Evolutionary conservation across 2,113 vertebrate species (phyloP), one percentile per base, ranked within the genome.

Genomic region (Saccopteryx bilineata): DNA sequence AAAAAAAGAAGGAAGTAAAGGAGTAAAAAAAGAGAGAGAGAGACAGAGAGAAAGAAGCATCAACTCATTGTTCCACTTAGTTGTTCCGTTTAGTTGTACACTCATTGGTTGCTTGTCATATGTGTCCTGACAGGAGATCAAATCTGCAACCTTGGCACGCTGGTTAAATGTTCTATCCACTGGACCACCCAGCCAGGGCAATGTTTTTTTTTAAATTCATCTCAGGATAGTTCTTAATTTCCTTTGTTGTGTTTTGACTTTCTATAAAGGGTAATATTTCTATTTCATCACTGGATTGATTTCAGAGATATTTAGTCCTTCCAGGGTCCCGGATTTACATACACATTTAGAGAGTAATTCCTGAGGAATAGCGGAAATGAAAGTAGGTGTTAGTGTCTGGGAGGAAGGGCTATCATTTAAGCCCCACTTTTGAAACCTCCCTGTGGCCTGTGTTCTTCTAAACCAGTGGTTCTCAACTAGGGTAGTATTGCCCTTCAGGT

Each of bases 281-380:
- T 56, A 5, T 69, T 68, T 52, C 7, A 23, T 87, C 23, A 54
- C 13, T 87, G 81, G 48, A 60, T 89, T 69, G 71, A 75, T 83
- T 93, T 90, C 80, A 83, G 66, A 91, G 56, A 60, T 28, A n/a
- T 39, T 54, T 17, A 39, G 12, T 48, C 31, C 48, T 5, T 93
- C 39, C 50, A 86, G 52, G 74, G 7, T 56, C n/a, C 33, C n/a
- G 24, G 54, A 83, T 91, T 89, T 87, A 54, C 17, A 71, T 88
- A 31, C 15, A 65, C 15, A 69, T 85, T 74, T 78, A 69, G 58
- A 76, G n/a, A 56, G n/a, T 58, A 48, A 19, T 82, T 82, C 54
- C 39, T 87, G 79, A 96, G 87, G 9, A 94, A 82, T 9, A 95
- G 46, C 75, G 52, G 80, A 95, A 88, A 74, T 87, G 69, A 92